These are phyloP conservation scores for Conger conger DNA, from an alignment of 2,113 vertebrate species.

Conservation along the genomic window DNA sequence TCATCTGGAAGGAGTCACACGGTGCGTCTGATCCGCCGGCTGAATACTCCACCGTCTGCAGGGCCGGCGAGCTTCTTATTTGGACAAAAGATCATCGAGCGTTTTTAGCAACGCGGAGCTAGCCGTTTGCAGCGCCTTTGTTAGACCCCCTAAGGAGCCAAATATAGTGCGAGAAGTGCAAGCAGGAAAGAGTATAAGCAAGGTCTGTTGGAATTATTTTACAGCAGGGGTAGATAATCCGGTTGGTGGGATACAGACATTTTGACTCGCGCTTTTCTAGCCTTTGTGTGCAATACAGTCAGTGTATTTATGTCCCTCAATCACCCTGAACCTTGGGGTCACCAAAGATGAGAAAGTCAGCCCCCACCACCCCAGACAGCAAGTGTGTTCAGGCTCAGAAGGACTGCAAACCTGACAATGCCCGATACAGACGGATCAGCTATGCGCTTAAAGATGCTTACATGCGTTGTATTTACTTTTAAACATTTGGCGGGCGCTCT, in stretches of 20 bases:
- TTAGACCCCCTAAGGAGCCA: background rate
- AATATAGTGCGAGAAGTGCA: background rate
- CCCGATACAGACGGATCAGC: background rate
- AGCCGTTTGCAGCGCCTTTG: no score
- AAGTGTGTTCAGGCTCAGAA: background rate
- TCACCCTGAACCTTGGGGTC: background rate
- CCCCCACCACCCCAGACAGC: background rate
- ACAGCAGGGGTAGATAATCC: background rate
- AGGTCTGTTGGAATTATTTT: background rate
- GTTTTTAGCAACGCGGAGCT: background rate
- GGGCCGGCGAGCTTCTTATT: background rate
- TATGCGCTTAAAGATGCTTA: background rate
- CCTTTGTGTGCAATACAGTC: background rate
- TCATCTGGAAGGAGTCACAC: conserved; percentile 5
- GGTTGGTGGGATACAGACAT: background rate
- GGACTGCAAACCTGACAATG: background rate
- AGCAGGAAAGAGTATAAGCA: background rate
- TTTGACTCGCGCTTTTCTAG: background rate
- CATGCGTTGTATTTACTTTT: background rate
- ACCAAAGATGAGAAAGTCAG: background rate
- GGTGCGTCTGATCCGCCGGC: conserved; percentile 3
- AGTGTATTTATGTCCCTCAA: conserved; percentile 19
- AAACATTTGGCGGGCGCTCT: no score
- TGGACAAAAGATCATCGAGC: background rate
- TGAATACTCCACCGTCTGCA: background rate